Percentiles rank a stretch among this genome's conserved stretches.
phyloP scores from a whole-genome alignment of 2,888 invertebrate species.

The Luperina nickerlii region DNA sequence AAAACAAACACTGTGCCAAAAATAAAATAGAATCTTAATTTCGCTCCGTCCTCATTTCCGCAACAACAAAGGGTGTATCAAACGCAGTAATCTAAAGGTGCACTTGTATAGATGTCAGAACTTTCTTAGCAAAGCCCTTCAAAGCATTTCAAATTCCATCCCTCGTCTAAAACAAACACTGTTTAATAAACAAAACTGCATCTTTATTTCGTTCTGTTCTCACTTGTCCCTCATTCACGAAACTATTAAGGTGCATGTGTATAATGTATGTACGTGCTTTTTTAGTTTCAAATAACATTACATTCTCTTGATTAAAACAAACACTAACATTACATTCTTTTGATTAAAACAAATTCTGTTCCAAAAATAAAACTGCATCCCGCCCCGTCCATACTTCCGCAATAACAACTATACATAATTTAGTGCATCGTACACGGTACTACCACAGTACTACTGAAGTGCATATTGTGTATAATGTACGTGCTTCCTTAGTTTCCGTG shows the following conservation, averaged over 20 bases:
- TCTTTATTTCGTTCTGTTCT: neutral
- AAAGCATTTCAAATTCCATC: neutral
- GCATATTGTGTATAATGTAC: constrained; percentile 45
- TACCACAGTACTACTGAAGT: constrained; percentile 8
- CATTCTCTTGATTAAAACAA: constrained; percentile 5
- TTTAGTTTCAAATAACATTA: constrained; percentile 27
- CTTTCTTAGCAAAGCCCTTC: constrained; percentile 1
- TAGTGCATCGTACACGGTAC: constrained; percentile 13
- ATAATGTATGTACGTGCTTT: neutral
- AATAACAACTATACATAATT: neutral
- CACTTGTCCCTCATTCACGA: neutral
- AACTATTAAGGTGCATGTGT: constrained; percentile 1
- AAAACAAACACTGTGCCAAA: neutral
- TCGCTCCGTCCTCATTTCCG: neutral
- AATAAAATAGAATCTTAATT: constrained; percentile 17
- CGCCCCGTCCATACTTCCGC: constrained; percentile 19
- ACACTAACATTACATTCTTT: constrained; percentile 2
- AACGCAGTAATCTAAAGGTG: neutral
- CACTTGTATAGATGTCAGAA: neutral
- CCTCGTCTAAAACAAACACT: neutral
- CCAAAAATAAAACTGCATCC: constrained; percentile 24
- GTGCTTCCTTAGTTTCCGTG: constrained; percentile 60
- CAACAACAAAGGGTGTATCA: neutral
- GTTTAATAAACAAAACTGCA: neutral
- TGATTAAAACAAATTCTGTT: constrained; percentile 6